Evolutionary conservation across 2,888 invertebrate genomes (phyloP).

Genomic region (Galerucella pusilla): DNA sequence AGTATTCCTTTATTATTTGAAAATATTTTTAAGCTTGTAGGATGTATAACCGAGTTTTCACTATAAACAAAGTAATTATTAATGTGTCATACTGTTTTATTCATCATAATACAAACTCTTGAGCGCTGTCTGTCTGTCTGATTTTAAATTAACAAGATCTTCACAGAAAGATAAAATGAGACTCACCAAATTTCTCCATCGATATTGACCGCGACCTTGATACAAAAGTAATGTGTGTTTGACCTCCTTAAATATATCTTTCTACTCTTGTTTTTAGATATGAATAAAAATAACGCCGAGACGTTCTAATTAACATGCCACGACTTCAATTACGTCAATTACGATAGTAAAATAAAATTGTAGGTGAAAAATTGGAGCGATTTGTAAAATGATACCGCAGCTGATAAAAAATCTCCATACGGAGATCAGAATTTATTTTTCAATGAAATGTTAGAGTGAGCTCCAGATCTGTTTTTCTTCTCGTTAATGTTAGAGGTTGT

Average conservation of each 20-base stretch:
- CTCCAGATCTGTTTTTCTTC: no score
- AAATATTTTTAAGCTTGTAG: no score
- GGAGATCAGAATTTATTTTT: no score
- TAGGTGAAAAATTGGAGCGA: background rate
- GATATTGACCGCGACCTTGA: constrained; percentile 26
- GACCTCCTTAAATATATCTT: constrained; percentile 11
- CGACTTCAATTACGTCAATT: background rate
- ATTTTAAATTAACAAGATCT: background rate
- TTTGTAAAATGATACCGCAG: background rate
- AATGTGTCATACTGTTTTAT: no score
- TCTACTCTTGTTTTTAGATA: background rate
- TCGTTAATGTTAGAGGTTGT: no score
- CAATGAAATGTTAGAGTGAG: no score
- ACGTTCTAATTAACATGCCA: background rate
- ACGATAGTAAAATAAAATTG: background rate
- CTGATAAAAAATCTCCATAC: no score
- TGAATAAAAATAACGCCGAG: background rate
- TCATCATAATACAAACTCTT: no score
- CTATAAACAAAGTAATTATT: no score
- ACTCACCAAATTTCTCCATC: constrained; percentile 19
- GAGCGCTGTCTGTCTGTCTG: background rate
- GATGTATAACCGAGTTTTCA: no score
- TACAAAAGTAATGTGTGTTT: constrained; percentile 33
- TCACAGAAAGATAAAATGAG: background rate
- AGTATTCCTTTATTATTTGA: no score